phyloP scores from a whole-genome alignment of 1,140 invertebrate species.

The Papilio machaon region DNA sequence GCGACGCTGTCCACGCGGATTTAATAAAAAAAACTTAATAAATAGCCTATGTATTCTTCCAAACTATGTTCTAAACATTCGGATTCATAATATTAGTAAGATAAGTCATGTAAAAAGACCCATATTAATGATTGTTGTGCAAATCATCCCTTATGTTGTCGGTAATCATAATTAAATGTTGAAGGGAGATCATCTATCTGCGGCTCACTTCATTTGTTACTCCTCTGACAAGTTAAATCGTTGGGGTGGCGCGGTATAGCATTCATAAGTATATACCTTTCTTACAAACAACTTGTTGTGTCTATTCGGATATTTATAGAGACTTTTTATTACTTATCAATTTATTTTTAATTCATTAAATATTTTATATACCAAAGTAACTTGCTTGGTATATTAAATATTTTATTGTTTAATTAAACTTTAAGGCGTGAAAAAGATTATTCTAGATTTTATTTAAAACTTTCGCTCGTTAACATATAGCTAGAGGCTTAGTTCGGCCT shows the following conservation, averaged over 20 bases:
- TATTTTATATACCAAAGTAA: no score
- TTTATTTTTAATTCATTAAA: no score
- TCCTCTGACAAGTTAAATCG: constrained; percentile 75
- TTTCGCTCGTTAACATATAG: constrained; percentile 35
- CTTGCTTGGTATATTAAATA: no score
- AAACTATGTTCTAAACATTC: no score
- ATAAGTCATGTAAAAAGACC: background rate
- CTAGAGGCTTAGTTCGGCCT: constrained; percentile 6
- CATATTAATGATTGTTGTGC: constrained; percentile 7
- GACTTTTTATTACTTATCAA: no score
- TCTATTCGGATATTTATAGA: constrained; percentile 11
- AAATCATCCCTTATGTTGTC: constrained; percentile 61
- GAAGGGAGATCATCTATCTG: constrained; percentile 57
- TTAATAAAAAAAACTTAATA: no score
- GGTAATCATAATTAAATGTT: constrained; percentile 64
- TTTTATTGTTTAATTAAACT: background rate
- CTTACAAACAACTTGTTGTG: constrained; percentile 68
- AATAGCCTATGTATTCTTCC: no score
- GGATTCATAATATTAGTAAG: no score
- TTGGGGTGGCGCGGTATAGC: constrained; percentile 59
- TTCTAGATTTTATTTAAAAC: constrained; percentile 32
- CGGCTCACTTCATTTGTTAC: constrained; percentile 68
- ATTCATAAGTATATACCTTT: constrained; percentile 73
- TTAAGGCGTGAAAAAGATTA: constrained; percentile 27
- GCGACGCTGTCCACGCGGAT: no score